Evolutionary conservation across 2,888 invertebrate genomes (phyloP).

Genomic region (Zaprionus lineosus): DNA sequence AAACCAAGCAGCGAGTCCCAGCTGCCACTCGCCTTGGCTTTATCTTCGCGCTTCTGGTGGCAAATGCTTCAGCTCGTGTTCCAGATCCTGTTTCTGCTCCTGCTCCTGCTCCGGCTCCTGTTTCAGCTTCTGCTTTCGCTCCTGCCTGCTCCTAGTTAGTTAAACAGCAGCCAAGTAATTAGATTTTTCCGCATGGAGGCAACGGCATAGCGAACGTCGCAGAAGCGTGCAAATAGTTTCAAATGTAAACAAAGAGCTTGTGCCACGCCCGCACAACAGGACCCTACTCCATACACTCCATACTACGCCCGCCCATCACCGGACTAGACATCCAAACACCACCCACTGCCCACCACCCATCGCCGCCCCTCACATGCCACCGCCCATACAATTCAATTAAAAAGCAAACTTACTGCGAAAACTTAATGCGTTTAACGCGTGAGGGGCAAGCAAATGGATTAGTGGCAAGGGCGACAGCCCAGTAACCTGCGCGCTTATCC

Average conservation of each 20-base stretch:
- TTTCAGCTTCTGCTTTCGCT: slow-evolving; percentile 4
- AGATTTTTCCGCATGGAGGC: slow-evolving; percentile 68
- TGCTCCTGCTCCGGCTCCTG: slow-evolving; percentile 13
- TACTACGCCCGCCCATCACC: no score
- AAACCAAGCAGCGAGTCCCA: slow-evolving; percentile 51
- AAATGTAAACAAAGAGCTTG: slow-evolving; percentile 61
- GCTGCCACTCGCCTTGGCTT: no score
- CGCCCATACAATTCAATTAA: slow-evolving; percentile 69
- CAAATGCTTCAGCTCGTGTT: no score
- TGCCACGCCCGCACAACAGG: slow-evolving; percentile 41
- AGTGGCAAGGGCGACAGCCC: slow-evolving; percentile 27
- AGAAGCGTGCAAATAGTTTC: slow-evolving; percentile 58
- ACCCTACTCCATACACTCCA: no score
- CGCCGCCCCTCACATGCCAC: no score
- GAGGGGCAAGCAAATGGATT: slow-evolving; percentile 73
- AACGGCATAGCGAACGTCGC: slow-evolving; percentile 12
- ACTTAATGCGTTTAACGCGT: slow-evolving; percentile 74
- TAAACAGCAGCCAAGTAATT: slow-evolving; percentile 72
- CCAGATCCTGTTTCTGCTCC: no score
- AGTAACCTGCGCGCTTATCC: background rate
- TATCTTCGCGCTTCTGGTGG: no score
- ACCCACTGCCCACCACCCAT: no score
- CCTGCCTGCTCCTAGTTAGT: slow-evolving; percentile 49
- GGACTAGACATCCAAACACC: no score
- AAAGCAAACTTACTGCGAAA: slow-evolving; percentile 54